A percentile compares a stretch with the other conserved stretches of the same genome.
phyloP scores from a whole-genome alignment of 2,113 vertebrate species.

The Ceyx cyanopectus region DNA sequence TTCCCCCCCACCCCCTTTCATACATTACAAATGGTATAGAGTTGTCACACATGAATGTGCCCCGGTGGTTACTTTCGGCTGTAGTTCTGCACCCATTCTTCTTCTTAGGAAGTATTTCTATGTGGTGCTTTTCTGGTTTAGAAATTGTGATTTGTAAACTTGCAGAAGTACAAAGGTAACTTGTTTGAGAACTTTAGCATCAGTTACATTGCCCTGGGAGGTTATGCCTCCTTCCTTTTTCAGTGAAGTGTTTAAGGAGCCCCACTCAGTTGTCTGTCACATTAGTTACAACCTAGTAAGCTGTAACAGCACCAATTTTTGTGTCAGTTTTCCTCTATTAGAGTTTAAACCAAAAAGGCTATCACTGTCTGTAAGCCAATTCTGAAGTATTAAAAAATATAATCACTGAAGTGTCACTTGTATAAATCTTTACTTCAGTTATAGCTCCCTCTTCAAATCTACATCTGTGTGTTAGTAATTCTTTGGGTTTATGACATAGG shows the following conservation, averaged over 20 bases:
- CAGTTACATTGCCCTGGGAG: not conserved
- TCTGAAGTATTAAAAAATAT: not conserved
- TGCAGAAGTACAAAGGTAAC: not conserved
- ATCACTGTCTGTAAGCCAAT: not conserved
- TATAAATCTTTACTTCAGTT: not conserved
- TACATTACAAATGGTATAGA: not conserved
- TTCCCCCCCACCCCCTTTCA: too few relatives aligned
- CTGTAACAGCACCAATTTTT: not conserved
- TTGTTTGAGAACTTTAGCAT: not conserved
- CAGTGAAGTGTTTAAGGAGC: not conserved
- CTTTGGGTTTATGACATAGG: not conserved
- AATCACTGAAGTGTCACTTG: not conserved
- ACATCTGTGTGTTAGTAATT: not conserved
- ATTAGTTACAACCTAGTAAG: not conserved
- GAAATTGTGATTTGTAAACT: not conserved
- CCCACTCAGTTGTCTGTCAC: not conserved
- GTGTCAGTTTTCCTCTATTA: not conserved
- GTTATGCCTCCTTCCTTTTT: not conserved
- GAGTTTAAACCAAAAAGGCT: not conserved
- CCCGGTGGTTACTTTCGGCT: not conserved
- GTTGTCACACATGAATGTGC: not conserved
- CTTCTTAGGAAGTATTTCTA: not conserved
- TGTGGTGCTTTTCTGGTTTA: not conserved
- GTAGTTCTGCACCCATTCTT: not conserved
- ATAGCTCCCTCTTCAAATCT: not conserved